Conservation (phyloP, 2,113 vertebrate species). For the Chiloscyllium plagiosum region DNA sequence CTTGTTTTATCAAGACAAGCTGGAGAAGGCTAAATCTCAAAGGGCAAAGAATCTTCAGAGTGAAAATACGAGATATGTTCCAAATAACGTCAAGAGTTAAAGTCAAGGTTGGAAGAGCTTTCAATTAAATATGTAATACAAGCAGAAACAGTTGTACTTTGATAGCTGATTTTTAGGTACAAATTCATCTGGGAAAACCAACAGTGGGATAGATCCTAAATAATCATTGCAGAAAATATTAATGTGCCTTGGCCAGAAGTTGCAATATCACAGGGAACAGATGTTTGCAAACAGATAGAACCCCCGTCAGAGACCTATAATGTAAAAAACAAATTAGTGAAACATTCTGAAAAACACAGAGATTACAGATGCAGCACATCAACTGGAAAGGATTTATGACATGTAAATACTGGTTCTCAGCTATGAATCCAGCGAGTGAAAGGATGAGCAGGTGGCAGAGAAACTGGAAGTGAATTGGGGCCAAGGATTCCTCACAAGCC, state of each 20-base stretch:
- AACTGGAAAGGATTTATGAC: slow-evolving; percentile 31
- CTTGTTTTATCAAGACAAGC: not conserved
- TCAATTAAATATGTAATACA: not conserved
- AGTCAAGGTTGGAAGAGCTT: not conserved
- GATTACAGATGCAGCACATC: slow-evolving; percentile 31
- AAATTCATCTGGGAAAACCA: not conserved
- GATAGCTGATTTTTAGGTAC: slow-evolving; percentile 10
- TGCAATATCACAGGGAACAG: not conserved
- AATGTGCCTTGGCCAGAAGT: not conserved
- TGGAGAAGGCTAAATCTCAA: not conserved
- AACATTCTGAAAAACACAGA: slow-evolving; percentile 21
- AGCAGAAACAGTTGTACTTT: not conserved
- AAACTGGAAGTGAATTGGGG: not conserved
- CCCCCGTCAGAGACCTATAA: not conserved
- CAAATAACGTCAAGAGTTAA: not conserved
- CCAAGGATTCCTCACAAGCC: not conserved
- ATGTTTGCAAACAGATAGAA: not conserved
- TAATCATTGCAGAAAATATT: slow-evolving; percentile 2
- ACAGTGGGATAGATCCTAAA: not conserved
- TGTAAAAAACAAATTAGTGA: slow-evolving; percentile 35
- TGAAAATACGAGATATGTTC: not conserved
- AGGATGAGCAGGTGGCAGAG: slow-evolving; percentile 17
- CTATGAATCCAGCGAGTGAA: not conserved
- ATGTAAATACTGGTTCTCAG: slow-evolving; percentile 25
- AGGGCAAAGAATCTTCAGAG: not conserved